Conservation (phyloP, 2,888 invertebrate species). For the Drosophila greeni region DNA sequence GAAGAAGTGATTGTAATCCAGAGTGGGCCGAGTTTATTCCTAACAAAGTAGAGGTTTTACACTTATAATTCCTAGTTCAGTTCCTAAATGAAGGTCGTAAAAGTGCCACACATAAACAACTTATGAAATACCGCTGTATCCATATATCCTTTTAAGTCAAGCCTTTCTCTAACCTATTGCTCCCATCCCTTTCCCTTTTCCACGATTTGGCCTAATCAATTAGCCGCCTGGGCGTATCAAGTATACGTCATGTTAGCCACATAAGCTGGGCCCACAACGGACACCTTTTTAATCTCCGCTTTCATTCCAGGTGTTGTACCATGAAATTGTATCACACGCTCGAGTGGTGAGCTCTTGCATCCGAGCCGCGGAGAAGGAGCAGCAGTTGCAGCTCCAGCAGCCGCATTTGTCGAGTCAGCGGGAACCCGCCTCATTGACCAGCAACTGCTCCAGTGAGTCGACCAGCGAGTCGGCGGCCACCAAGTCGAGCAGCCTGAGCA, state of each 20-base stretch:
- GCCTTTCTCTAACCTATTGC: slow-evolving; percentile 27
- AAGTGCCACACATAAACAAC: background rate
- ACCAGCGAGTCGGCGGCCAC: slow-evolving; percentile 62
- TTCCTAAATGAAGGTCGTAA: too few species aligned
- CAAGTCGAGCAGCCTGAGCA: slow-evolving; percentile 65
- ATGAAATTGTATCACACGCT: slow-evolving; percentile 94
- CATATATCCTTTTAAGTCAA: slow-evolving; percentile 8
- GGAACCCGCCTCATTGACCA: slow-evolving; percentile 64
- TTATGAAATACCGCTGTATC: background rate
- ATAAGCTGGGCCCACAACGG: slow-evolving; percentile 22
- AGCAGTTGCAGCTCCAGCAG: slow-evolving; percentile 56
- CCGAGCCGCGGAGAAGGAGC: slow-evolving; percentile 83
- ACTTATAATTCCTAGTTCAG: too few species aligned
- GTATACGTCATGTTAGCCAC: slow-evolving; percentile 50
- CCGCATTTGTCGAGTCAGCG: slow-evolving; percentile 45
- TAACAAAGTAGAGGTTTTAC: too few species aligned
- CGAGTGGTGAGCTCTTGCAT: slow-evolving; percentile 90
- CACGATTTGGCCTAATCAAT: slow-evolving; percentile 23
- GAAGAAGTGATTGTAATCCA: background rate
- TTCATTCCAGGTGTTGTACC: slow-evolving; percentile 89
- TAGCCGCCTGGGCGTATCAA: slow-evolving; percentile 38
- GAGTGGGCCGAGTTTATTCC: too few species aligned
- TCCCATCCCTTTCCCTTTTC: background rate
- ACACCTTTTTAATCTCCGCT: slow-evolving; percentile 39
- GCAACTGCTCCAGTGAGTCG: slow-evolving; percentile 70